A percentile compares a stretch with the other conserved stretches of the same genome.
Conservation (phyloP, 2,797 vertebrate species). For the Ctenopoma kingsleyae region DNA sequence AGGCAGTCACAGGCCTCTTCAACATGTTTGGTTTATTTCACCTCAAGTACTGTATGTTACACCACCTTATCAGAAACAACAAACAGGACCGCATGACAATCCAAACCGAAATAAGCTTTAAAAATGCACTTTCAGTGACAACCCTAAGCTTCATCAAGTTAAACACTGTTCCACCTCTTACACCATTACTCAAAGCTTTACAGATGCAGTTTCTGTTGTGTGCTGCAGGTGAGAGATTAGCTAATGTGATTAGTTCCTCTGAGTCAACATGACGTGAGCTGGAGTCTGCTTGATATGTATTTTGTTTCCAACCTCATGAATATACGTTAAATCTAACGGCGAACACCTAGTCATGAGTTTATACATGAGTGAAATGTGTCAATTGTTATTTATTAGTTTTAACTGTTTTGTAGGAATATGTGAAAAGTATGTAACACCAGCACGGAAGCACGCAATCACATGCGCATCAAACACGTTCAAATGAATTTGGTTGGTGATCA, state of each 20-base stretch:
- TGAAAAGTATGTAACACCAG: not conserved
- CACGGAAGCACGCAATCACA: not conserved
- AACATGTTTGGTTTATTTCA: slow-evolving; percentile 40
- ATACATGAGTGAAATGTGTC: not conserved
- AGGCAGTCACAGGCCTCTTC: slow-evolving; percentile 41
- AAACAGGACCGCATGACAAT: not conserved
- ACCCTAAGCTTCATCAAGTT: slow-evolving; percentile 9
- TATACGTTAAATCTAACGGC: not conserved
- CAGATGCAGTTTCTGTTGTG: slow-evolving; percentile 36
- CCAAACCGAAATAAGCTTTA: slow-evolving; percentile 22
- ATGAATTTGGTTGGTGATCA: not conserved
- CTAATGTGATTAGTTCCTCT: slow-evolving; percentile 24
- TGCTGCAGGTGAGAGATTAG: slow-evolving; percentile 49
- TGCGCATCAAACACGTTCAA: slow-evolving; percentile 5
- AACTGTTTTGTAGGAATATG: not conserved
- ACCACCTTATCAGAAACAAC: slow-evolving; percentile 24
- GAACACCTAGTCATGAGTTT: not conserved
- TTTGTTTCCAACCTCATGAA: slow-evolving; percentile 3
- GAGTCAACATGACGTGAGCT: slow-evolving; percentile 23
- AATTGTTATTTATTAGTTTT: not conserved
- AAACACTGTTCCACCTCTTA: slow-evolving; percentile 38
- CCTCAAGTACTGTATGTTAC: slow-evolving; percentile 11
- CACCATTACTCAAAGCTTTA: slow-evolving; percentile 19
- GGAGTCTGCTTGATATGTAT: slow-evolving; percentile 3
- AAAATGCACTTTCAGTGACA: slow-evolving; percentile 34